Evolutionary conservation across 2,797 vertebrate genomes (phyloP).

Genomic region (Manis javanica): DNA sequence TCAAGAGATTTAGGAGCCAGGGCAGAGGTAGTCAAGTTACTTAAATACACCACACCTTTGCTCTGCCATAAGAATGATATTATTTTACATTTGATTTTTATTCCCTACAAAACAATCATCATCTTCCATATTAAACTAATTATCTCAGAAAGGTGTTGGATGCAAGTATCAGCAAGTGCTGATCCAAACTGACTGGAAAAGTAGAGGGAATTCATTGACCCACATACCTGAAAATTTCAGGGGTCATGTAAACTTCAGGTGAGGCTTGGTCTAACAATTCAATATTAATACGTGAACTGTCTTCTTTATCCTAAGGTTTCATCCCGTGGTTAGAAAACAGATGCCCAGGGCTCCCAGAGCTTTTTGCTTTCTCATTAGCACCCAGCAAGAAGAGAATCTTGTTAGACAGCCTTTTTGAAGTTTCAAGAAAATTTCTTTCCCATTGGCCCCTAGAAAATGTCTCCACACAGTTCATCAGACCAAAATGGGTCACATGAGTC

Average conservation of each 20-base stretch:
- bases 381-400: background rate
- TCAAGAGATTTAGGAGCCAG: background rate
- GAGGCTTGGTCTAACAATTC: background rate
- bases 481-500: conserved; percentile 9
- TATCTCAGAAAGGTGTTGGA: background rate
- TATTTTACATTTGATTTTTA: background rate
- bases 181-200: background rate
- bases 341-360: background rate
- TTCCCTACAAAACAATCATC: background rate
- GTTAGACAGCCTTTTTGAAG: background rate
- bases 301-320: background rate
- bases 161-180: background rate
- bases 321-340: background rate
- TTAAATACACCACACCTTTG: background rate
- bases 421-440: background rate
- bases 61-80: background rate
- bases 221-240: background rate
- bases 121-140: background rate
- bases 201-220: background rate
- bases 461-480: background rate
- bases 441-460: background rate
- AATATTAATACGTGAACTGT: background rate
- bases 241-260: background rate
- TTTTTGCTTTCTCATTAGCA: background rate
- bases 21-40: background rate